Evolutionary conservation across 2,797 vertebrate genomes (phyloP), one percentile per base, ranked within the genome.

Genomic region (Coregonus ussuriensis): DNA sequence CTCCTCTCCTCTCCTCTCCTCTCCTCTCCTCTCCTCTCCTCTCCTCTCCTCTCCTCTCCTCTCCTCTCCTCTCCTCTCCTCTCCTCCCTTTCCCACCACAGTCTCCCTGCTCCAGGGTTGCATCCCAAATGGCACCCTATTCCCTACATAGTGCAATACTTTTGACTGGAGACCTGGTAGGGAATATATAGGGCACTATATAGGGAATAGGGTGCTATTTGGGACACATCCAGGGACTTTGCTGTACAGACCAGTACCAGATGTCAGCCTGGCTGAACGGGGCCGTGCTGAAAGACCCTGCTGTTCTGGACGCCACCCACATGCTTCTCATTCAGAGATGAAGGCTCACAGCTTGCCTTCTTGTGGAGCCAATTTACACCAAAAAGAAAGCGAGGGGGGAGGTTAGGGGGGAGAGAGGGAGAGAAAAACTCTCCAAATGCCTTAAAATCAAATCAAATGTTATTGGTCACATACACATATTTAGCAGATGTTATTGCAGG

Each of bases 321-420:
- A 95, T 94, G 94, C 93, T 94, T 95, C 91, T 93, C 94, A 95
- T 95, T 95, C 93, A 94, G 92, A 95, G 94, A 95, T 94, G 92
- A 95, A 94, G 94, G 93, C 92, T 93, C 93, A 91, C 88, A 93
- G 92, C 88, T 92, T 87, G 84, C 92, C 92, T 94, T 94, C 93
- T 93, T 93, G 91, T 94, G 91, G 90, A 95, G 94, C 93, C 93
- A 93, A 91, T 89, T 91, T 88, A 65, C 82, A 87, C 82, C 89
- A 88, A 85, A 79, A 74, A 63, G 72, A 71, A 53, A 71, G 51
- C 73, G 77, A 67, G 79, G 84, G 41, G 41, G 9, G 41, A 47
- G 9, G 9, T 13, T 13, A 47, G 41, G 41, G 41, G 9, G 3
- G 41, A 11, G 2, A 11, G 9, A 0, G 41, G 88, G 92, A 93